Base-by-base conservation (phyloP, 1,140 invertebrate genomes). In the Leptinotarsa defecta region DNA sequence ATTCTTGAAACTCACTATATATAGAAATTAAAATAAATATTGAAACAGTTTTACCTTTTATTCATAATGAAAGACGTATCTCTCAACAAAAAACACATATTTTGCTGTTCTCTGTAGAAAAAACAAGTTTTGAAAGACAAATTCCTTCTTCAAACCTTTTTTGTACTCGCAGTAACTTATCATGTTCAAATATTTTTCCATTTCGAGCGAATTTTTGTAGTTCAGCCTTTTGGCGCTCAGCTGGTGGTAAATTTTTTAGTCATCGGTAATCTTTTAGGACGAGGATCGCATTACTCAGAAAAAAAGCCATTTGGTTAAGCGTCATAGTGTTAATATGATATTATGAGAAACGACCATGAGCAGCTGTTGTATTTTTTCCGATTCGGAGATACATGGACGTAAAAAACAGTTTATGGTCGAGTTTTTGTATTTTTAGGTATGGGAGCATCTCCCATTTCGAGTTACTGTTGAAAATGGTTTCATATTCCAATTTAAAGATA, bases 251-350 rank as follows among this genome's bases (percentile, higher is more conserved):
- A 17, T 17, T 57, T 57, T 57, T 57, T 57, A 57, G 52, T 57
- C 52, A 57, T 57, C 52, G 52, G 67, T 68, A 19, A 43, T 68
- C 67, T 68, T 48, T 68, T 17, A 68, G 67, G 43, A 43, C n/a
- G 67, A 34, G 24, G 67, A 68, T 68, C 43, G 13, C 24, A 68
- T 68, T 68, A 43, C 67, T 43, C n/a, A 43, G 13, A 68, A 65
- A 24, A 68, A 68, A 77, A 76, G 74, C 63, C 71, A 78, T 74
- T 77, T 77, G 62, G 71, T 74, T 48, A 70, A 74, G 63, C 74
- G 64, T 69, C 73, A 77, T 78, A 82, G 79, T 74, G 69, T 79
- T 77, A 79, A 82, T 78, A 77, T 81, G 81, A 82, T 82, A 82
- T 77, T 75, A 79, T 82, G 81, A 80, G 81, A 82, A 82, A 74